Evolutionary conservation across 2,797 vertebrate species (phyloP).

Genomic region (Tympanoctomys barrerae): DNA sequence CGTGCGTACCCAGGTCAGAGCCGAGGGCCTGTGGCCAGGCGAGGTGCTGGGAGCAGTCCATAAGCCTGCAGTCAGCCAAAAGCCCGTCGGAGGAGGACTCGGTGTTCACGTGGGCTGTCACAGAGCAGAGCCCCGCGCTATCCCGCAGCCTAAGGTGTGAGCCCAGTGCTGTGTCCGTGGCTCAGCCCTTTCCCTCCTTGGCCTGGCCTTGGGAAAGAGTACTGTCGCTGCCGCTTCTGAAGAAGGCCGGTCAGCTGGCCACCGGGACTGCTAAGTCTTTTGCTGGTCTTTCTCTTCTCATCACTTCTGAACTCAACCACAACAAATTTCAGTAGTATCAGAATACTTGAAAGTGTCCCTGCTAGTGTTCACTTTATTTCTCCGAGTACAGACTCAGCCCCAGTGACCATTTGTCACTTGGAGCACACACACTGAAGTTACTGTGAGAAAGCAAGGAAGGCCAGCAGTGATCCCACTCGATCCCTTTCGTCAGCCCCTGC

Average conservation of each 20-base stretch:
- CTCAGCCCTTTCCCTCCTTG: background rate
- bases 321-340: background rate
- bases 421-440: conserved; percentile 56
- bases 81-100: background rate
- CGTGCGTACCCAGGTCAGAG: background rate
- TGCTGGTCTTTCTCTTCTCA: background rate
- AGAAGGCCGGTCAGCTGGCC: background rate
- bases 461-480: background rate
- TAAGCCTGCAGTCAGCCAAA: background rate
- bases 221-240: background rate
- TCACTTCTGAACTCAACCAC: background rate
- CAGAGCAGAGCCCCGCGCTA: background rate
- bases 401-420: background rate
- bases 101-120: background rate
- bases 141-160: background rate
- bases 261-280: background rate
- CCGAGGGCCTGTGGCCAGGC: background rate
- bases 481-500: background rate
- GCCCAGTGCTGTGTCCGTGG: background rate
- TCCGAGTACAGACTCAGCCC: background rate
- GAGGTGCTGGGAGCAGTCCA: background rate
- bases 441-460: background rate
- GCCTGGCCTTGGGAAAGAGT: background rate
- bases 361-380: background rate
- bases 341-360: background rate